phyloP scores from a whole-genome alignment of 2,888 invertebrate genomes.

The Chrysolina haemoptera region DNA sequence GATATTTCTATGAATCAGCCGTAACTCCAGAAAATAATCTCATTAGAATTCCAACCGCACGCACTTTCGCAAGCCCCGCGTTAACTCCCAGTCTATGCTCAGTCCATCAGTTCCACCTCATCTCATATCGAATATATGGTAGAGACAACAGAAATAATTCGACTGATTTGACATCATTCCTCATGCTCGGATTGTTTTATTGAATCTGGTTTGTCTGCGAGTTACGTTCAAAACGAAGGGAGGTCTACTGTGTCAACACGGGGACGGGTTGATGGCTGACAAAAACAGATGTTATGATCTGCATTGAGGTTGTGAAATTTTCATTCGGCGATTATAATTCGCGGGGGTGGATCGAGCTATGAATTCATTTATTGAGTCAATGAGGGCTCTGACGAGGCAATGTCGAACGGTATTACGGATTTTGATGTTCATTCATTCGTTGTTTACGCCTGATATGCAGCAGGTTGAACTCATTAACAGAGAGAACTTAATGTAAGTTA shows the following conservation, averaged over 20 bases:
- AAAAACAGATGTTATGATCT: constrained; percentile 34
- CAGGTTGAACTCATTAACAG: too few relatives aligned
- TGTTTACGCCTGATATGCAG: too few relatives aligned
- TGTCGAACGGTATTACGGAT: too few relatives aligned
- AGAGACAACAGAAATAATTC: constrained; percentile 42
- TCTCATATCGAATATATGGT: constrained; percentile 38
- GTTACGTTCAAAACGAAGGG: constrained; percentile 38
- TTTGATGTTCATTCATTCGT: too few relatives aligned
- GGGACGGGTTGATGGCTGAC: constrained; percentile 40
- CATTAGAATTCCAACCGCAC: constrained; percentile 1
- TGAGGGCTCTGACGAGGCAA: neutral
- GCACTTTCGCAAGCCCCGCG: neutral
- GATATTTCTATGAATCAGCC: too few relatives aligned
- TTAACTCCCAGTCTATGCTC: neutral
- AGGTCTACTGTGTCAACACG: constrained; percentile 37
- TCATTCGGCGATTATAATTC: neutral
- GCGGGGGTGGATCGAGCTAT: neutral
- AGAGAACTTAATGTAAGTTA: too few relatives aligned
- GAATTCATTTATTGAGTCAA: neutral
- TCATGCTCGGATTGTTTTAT: constrained; percentile 44
- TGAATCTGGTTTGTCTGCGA: constrained; percentile 34
- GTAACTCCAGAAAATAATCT: neutral
- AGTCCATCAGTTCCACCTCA: constrained; percentile 31
- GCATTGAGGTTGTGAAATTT: constrained; percentile 1
- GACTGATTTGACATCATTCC: constrained; percentile 43